These are phyloP conservation scores for Merodon equestris DNA, from an alignment of 2,888 invertebrate genomes.

Conservation along the genomic window DNA sequence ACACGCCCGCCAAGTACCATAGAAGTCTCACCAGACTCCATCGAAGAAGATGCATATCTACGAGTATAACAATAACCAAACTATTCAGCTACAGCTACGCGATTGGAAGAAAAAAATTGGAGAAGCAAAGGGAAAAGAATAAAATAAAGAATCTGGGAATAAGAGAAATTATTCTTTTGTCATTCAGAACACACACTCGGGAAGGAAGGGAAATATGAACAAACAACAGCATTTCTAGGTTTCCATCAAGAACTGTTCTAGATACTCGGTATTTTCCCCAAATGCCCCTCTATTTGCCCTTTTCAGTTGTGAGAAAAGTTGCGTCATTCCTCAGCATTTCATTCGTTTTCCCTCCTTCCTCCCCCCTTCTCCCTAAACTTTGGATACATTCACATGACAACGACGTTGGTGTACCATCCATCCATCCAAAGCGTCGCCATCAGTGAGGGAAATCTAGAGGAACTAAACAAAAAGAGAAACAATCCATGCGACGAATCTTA, in stretches of 20 bases:
- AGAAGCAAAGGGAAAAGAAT: neutral
- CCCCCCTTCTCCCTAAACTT: constrained; percentile 34
- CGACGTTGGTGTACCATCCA: neutral
- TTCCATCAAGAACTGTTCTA: too few relatives aligned
- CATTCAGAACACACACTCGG: constrained; percentile 48
- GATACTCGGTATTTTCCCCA: too few relatives aligned
- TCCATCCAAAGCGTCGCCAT: constrained; percentile 9
- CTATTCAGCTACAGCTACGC: too few relatives aligned
- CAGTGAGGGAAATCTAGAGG: constrained; percentile 42
- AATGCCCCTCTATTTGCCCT: too few relatives aligned
- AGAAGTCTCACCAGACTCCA: too few relatives aligned
- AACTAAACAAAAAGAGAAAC: constrained; percentile 22
- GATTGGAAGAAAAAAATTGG: too few relatives aligned
- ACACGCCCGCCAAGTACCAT: too few relatives aligned
- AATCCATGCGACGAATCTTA: constrained; percentile 63
- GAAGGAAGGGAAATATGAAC: constrained; percentile 39
- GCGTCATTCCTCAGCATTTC: too few relatives aligned
- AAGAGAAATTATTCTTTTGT: constrained; percentile 64
- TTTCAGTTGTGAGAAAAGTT: too few relatives aligned
- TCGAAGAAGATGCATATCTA: neutral
- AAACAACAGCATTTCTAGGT: constrained; percentile 17
- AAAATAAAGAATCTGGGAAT: constrained; percentile 35
- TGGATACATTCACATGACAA: constrained; percentile 48
- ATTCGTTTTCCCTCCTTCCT: constrained; percentile 11
- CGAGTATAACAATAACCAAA: too few relatives aligned